Evolutionary conservation across 2,113 vertebrate species (phyloP).

Genomic region (Mesoclemmys tuberculata): DNA sequence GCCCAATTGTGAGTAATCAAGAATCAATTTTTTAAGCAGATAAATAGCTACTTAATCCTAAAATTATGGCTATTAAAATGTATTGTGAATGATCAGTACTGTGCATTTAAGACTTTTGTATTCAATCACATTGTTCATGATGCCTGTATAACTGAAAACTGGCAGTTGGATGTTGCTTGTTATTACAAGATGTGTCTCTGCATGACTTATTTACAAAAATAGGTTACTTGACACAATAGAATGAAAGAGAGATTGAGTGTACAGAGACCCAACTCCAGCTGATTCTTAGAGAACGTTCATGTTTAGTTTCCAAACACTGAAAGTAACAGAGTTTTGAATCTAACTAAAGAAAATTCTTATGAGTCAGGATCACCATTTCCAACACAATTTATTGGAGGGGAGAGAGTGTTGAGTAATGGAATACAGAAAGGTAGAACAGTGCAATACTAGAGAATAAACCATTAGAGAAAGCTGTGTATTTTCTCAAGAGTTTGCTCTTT

Average conservation of each 20-base stretch:
- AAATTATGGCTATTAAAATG: not conserved
- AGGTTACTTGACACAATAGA: not conserved
- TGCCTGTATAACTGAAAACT: not conserved
- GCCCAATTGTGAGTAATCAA: not conserved
- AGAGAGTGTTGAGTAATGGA: not conserved
- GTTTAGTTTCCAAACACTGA: not conserved
- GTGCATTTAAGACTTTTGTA: not conserved
- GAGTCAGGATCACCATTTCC: not conserved
- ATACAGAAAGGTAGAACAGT: not conserved
- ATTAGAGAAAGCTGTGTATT: not conserved
- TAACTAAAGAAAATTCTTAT: not conserved
- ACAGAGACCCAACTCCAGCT: slow-evolving; percentile 4
- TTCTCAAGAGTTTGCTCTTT: not conserved
- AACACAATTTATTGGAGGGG: not conserved
- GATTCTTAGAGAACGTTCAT: not conserved
- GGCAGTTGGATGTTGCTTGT: not conserved
- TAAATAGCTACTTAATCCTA: not conserved
- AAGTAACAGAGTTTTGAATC: not conserved
- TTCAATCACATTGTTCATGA: not conserved
- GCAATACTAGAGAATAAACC: not conserved
- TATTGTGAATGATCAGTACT: not conserved
- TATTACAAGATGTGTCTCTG: not conserved
- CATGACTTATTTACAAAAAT: slow-evolving; percentile 8
- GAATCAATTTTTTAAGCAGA: not conserved
- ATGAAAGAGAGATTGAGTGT: rapidly evolving